Evolutionary conservation across 2,888 invertebrate genomes (phyloP).

Genomic region (Drosophila seclusa): DNA sequence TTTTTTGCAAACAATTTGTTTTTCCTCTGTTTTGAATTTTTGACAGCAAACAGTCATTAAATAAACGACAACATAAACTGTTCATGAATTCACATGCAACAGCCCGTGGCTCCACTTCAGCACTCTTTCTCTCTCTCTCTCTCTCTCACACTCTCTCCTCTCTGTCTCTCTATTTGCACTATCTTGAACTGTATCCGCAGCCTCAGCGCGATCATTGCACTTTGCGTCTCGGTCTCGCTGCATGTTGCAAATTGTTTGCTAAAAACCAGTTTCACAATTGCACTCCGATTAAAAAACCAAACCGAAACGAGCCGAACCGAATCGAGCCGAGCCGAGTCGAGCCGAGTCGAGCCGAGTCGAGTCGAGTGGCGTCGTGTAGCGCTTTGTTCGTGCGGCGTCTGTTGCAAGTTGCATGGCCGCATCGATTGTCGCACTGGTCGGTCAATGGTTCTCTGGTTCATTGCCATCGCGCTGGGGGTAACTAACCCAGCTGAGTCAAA

Average conservation of each 20-base stretch:
- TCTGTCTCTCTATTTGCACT: background rate
- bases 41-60: background rate
- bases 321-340: conserved; percentile 5
- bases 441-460: conserved; percentile 85
- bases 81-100: conserved; percentile 13
- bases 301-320: conserved; percentile 10
- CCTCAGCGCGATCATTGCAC: conserved; percentile 76
- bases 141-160: background rate
- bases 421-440: conserved; percentile 68
- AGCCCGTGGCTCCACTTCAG: conserved; percentile 2
- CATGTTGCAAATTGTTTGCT: conserved; percentile 64
- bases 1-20: background rate
- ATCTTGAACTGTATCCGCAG: conserved; percentile 48
- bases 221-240: conserved; percentile 59
- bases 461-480: conserved; percentile 85
- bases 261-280: conserved; percentile 65
- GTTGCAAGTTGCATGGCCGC: conserved; percentile 67
- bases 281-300: background rate
- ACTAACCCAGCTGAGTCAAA: conserved; percentile 80
- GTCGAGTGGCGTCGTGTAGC: conserved; percentile 14
- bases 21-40: background rate
- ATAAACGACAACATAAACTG: background rate
- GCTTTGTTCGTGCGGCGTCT: conserved; percentile 45
- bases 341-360: conserved; percentile 3
- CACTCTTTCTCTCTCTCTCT: background rate